These are phyloP conservation scores for Aspiorhynchus laticeps DNA, from an alignment of 2,113 vertebrate genomes.

Conservation along the genomic window DNA sequence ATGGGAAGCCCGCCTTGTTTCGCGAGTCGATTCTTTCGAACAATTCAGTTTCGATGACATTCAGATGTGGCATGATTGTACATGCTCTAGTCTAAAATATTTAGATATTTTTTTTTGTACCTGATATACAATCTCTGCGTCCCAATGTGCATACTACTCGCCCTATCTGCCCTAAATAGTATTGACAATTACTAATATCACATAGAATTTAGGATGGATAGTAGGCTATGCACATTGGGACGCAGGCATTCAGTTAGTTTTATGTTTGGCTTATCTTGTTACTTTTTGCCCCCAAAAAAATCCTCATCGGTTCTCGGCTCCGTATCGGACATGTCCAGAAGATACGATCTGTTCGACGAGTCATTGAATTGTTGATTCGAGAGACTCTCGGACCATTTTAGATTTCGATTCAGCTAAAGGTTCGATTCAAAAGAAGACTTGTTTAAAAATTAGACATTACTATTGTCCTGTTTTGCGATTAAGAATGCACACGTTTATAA, in stretches of 20 bases:
- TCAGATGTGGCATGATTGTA: background rate
- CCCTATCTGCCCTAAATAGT: too few species aligned
- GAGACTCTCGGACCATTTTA: background rate
- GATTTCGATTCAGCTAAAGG: background rate
- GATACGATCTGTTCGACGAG: background rate
- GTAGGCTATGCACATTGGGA: too few species aligned
- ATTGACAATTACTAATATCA: too few species aligned
- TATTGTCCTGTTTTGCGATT: background rate
- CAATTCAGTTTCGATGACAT: too few species aligned
- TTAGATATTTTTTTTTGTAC: background rate
- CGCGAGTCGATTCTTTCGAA: background rate
- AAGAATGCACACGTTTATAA: background rate
- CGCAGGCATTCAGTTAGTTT: background rate
- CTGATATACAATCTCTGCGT: too few species aligned
- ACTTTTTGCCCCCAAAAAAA: background rate
- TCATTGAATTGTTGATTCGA: background rate
- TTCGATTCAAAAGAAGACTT: background rate
- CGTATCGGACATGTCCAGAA: background rate
- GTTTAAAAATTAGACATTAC: background rate
- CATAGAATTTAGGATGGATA: too few species aligned
- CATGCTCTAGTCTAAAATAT: background rate
- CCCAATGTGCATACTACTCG: too few species aligned
- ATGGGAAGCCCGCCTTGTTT: slow-evolving; percentile 24
- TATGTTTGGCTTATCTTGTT: background rate
- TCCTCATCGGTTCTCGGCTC: background rate